phyloP scores from a whole-genome alignment of 2,113 vertebrate species.

The Monopterus albus region DNA sequence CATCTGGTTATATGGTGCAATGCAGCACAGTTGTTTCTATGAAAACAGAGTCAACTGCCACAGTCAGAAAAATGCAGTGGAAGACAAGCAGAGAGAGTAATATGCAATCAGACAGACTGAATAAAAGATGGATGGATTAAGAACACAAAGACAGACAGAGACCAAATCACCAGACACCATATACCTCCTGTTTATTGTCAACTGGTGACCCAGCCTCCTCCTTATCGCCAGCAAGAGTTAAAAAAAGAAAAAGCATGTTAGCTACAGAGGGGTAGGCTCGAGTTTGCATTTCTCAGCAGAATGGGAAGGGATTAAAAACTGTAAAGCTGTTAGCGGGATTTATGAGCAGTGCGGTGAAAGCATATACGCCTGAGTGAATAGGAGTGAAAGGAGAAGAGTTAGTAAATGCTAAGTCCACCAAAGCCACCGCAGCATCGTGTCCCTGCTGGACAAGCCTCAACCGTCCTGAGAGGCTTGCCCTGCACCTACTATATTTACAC shows the following conservation, averaged over 20 bases:
- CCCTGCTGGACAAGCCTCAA: conserved; percentile 25
- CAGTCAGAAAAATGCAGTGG: conserved; percentile 4
- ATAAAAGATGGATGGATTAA: background rate
- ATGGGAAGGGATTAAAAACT: conserved; percentile 45
- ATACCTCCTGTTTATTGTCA: conserved; percentile 84
- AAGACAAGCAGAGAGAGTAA: conserved; percentile 22
- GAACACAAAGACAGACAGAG: conserved; percentile 47
- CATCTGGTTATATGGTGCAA: conserved; percentile 8
- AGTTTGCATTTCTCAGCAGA: conserved; percentile 41
- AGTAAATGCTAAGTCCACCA: conserved; percentile 53
- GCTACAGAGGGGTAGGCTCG: conserved; percentile 27
- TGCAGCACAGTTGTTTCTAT: too few species aligned
- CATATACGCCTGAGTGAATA: conserved; percentile 52
- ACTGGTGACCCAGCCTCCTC: conserved; percentile 76
- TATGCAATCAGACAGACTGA: conserved; percentile 18
- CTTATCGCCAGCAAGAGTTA: conserved; percentile 75
- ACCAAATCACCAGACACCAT: conserved; percentile 63
- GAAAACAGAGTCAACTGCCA: conserved; percentile 9
- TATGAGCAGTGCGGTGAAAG: conserved; percentile 50
- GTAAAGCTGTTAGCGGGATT: conserved; percentile 46
- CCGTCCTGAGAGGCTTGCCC: conserved; percentile 13
- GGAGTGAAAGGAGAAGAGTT: conserved; percentile 53
- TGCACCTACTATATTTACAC: conserved; percentile 20
- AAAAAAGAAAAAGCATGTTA: conserved; percentile 67
- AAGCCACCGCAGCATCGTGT: conserved; percentile 26